Percentiles rank a stretch among this genome's conserved stretches.
These are phyloP conservation scores for Agelastica alni DNA, from an alignment of 2,888 invertebrate genomes.

Conservation along the genomic window DNA sequence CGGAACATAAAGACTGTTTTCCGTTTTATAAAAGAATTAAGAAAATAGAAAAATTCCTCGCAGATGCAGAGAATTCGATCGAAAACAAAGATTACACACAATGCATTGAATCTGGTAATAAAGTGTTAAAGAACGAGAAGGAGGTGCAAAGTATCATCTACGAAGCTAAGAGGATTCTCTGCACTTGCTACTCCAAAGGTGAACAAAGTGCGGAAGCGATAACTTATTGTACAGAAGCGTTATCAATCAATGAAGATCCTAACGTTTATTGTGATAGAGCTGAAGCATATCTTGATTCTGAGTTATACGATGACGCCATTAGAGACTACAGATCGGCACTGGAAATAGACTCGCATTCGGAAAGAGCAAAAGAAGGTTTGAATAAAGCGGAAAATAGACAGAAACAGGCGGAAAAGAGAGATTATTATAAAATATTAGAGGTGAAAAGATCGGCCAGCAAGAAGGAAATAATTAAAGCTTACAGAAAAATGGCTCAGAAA, in stretches of 20 bases:
- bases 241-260: slow-evolving; percentile 75
- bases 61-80: slow-evolving; percentile 67
- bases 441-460: slow-evolving; percentile 90
- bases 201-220: slow-evolving; percentile 76
- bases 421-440: slow-evolving; percentile 96
- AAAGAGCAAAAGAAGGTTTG: slow-evolving; percentile 87
- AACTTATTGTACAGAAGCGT: slow-evolving; percentile 75
- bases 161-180: slow-evolving; percentile 76
- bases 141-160: slow-evolving; percentile 72
- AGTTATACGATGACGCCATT: slow-evolving; percentile 93
- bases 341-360: slow-evolving; percentile 76
- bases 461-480: slow-evolving; percentile 93
- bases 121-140: slow-evolving; percentile 71
- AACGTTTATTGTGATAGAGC: slow-evolving; percentile 86
- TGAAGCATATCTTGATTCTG: slow-evolving; percentile 85
- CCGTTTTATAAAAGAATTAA: slow-evolving; percentile 95
- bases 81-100: slow-evolving; percentile 67
- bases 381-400: slow-evolving; percentile 87
- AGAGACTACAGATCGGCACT: slow-evolving; percentile 84
- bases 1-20: slow-evolving; percentile 96
- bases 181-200: slow-evolving; percentile 76
- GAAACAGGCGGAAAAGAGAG: slow-evolving; percentile 89
- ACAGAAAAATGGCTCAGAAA: slow-evolving; percentile 94
- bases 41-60: slow-evolving; percentile 82
- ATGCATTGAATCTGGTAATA: slow-evolving; percentile 72